Evolutionary conservation across 2,888 invertebrate genomes (phyloP).

Genomic region (Drosophila heteroneura): DNA sequence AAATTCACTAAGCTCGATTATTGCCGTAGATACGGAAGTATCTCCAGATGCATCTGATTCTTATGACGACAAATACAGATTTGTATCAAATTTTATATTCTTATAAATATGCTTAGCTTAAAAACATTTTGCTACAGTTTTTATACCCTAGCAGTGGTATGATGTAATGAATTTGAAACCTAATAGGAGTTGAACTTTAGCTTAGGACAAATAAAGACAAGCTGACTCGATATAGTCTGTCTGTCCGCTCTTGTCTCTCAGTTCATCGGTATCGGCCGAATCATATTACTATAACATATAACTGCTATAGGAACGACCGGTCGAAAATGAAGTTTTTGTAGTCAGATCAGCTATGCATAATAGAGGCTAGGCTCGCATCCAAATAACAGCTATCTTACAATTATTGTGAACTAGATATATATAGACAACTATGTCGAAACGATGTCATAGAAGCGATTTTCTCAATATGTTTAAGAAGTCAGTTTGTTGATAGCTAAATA

Average conservation of each 20-base stretch:
- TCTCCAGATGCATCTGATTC: not conserved
- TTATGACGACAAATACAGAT: not conserved
- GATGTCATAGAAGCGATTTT: not conserved
- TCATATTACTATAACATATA: not conserved
- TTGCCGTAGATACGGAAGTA: not conserved
- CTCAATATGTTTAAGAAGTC: not conserved
- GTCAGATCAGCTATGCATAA: not conserved
- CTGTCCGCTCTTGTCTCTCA: not conserved
- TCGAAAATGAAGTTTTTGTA: not conserved
- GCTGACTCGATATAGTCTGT: not conserved
- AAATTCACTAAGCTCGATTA: not conserved
- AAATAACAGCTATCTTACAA: not conserved
- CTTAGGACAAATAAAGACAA: not conserved
- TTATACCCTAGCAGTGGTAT: not conserved
- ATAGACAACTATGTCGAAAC: not conserved
- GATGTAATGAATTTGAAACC: not conserved
- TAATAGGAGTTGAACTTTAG: not conserved
- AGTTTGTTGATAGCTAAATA: no score
- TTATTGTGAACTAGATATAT: not conserved
- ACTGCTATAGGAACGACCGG: constrained; percentile 1
- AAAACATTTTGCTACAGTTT: not conserved
- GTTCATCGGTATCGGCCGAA: not conserved
- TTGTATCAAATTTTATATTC: not conserved
- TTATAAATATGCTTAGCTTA: not conserved
- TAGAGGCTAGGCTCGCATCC: not conserved